These are phyloP conservation scores for Eurystomus glaucurus DNA, from an alignment of 2,797 vertebrate genomes.

Conservation along the genomic window DNA sequence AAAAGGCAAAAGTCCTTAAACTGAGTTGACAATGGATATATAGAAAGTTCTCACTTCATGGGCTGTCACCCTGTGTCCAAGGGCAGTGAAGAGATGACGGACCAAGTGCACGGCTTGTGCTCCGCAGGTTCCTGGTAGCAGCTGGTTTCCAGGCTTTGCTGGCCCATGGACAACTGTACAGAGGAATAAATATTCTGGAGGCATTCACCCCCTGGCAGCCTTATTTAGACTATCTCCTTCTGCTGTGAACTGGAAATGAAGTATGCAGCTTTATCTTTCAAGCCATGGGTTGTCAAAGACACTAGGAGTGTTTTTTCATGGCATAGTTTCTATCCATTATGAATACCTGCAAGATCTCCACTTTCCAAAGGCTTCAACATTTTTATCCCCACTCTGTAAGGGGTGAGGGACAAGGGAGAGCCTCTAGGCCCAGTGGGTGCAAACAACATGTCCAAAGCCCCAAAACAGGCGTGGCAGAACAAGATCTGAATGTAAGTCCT, in stretches of 20 bases:
- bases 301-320: neutral
- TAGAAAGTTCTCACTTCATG: neutral
- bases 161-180: neutral
- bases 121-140: neutral
- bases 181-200: neutral
- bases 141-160: neutral
- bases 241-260: neutral
- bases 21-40: neutral
- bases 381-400: neutral
- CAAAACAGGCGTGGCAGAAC: neutral
- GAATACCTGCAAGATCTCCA: neutral
- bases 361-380: neutral
- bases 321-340: neutral
- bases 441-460: neutral
- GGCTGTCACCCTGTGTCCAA: neutral
- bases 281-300: neutral
- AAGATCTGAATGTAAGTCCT: neutral
- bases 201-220: neutral
- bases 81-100: neutral
- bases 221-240: neutral
- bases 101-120: neutral
- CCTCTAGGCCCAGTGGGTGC: neutral
- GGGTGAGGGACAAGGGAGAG: neutral
- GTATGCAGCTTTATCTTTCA: accelerated
- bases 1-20: neutral